Conservation (phyloP, 2,113 vertebrate species). For the Trinectes maculatus region DNA sequence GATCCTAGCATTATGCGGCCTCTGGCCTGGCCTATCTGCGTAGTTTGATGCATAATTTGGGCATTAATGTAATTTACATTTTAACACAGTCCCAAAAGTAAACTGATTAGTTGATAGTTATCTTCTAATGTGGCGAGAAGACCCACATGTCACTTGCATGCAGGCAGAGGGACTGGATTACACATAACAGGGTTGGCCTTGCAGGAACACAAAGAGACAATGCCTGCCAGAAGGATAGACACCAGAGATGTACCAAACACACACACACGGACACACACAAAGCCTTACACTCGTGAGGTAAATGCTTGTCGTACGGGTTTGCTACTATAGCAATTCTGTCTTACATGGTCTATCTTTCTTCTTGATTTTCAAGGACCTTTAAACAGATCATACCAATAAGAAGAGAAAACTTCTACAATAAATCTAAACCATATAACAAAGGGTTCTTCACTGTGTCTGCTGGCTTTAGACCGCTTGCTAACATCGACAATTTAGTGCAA, state of each 20-base stretch:
- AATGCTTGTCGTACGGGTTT: slow-evolving; percentile 70
- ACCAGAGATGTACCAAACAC: slow-evolving; percentile 14
- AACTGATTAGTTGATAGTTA: slow-evolving; percentile 85
- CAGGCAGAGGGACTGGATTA: slow-evolving; percentile 72
- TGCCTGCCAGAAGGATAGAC: slow-evolving; percentile 67
- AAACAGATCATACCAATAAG: slow-evolving; percentile 71
- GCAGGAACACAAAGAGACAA: slow-evolving; percentile 66
- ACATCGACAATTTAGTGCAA: slow-evolving; percentile 43
- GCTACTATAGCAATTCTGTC: slow-evolving; percentile 68
- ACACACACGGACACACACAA: slow-evolving; percentile 6
- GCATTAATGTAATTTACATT: slow-evolving; percentile 85
- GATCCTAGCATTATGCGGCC: slow-evolving; percentile 80
- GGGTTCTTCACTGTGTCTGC: slow-evolving; percentile 29
- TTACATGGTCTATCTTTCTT: slow-evolving; percentile 63
- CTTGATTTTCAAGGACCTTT: slow-evolving; percentile 74
- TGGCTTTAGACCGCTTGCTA: slow-evolving; percentile 20
- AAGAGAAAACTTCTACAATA: slow-evolving; percentile 48
- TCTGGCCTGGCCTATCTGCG: slow-evolving; percentile 73
- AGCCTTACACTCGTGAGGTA: slow-evolving; percentile 44
- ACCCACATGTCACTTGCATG: slow-evolving; percentile 73
- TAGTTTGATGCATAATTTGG: slow-evolving; percentile 82
- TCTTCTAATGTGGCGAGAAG: slow-evolving; percentile 82
- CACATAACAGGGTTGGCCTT: slow-evolving; percentile 73
- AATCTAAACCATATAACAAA: slow-evolving; percentile 42
- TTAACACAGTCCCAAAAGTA: slow-evolving; percentile 83